Percentiles rank a stretch among this genome's conserved stretches.
phyloP scores from a whole-genome alignment of 1,140 invertebrate species.

The Daktulosphaira vitifoliae region DNA sequence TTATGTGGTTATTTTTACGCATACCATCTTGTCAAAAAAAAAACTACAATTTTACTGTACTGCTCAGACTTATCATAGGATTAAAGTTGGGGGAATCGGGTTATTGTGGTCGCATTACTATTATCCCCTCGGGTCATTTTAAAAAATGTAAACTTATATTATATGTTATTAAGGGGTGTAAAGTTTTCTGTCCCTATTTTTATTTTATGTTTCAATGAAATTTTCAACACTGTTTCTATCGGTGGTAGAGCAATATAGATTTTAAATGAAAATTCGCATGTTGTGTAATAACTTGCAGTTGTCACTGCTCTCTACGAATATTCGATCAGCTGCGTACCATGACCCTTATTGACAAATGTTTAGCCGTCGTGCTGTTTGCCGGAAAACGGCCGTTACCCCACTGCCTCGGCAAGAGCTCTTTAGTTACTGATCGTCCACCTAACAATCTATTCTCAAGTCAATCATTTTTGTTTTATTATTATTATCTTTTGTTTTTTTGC shows the following conservation, averaged over 20 bases:
- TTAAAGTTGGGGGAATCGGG: neutral
- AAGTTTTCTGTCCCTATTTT: neutral
- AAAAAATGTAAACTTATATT: conserved; percentile 6
- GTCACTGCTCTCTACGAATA: neutral
- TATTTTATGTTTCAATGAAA: conserved; percentile 31
- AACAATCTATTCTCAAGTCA: conserved; percentile 24
- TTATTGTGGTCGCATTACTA: neutral
- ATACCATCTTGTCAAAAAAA: neutral
- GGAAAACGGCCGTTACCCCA: conserved; percentile 26
- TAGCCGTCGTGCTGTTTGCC: neutral
- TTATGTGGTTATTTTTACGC: conserved; percentile 7
- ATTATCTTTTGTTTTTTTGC: neutral
- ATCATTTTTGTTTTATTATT: conserved; percentile 12
- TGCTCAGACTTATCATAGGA: neutral
- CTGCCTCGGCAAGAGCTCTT: neutral
- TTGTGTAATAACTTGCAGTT: conserved; percentile 14
- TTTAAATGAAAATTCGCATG: conserved; percentile 2
- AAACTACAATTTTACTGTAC: conserved; percentile 3
- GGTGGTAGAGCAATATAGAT: too few relatives aligned
- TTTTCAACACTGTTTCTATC: too few relatives aligned
- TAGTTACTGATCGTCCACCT: neutral
- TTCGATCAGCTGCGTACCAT: conserved; percentile 14
- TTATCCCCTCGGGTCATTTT: conserved; percentile 15
- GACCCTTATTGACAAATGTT: neutral
- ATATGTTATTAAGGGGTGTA: neutral